Percentiles rank a stretch among this genome's conserved stretches.
phyloP scores from a whole-genome alignment of 2,113 vertebrate genomes.

The Prunella himalayana region DNA sequence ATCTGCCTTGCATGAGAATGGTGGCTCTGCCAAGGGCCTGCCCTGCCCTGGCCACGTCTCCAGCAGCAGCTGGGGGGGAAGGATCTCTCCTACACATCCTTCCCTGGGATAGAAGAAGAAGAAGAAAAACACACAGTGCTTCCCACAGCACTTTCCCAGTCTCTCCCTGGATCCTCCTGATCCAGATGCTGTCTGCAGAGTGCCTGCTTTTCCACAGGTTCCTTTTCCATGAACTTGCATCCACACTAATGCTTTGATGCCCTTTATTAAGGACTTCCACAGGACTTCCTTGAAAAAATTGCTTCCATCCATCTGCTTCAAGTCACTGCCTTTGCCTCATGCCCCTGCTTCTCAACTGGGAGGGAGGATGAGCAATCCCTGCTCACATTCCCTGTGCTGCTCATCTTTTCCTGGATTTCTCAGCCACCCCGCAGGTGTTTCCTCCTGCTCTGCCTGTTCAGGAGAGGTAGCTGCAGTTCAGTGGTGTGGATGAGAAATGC shows the following conservation, averaged over 20 bases:
- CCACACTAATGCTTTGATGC: background rate
- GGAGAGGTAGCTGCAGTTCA: background rate
- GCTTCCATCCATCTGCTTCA: background rate
- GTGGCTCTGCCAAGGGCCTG: background rate
- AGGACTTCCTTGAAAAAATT: background rate
- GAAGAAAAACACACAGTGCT: background rate
- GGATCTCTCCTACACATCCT: background rate
- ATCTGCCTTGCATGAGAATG: background rate
- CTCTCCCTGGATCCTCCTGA: background rate
- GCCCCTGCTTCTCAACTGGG: background rate
- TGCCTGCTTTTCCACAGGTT: background rate
- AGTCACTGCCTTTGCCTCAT: background rate
- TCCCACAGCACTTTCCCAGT: background rate
- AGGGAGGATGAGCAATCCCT: background rate
- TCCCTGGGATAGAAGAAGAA: background rate
- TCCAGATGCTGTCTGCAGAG: background rate
- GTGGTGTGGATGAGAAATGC: background rate
- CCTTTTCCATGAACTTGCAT: background rate
- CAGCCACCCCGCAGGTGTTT: background rate
- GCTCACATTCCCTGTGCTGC: background rate
- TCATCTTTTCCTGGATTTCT: background rate
- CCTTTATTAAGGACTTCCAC: constrained; percentile 2
- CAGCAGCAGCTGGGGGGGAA: background rate
- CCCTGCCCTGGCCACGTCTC: background rate
- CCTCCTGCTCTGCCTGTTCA: background rate